phyloP scores from a whole-genome alignment of 2,888 invertebrate species.

The Oscheius sp. region DNA sequence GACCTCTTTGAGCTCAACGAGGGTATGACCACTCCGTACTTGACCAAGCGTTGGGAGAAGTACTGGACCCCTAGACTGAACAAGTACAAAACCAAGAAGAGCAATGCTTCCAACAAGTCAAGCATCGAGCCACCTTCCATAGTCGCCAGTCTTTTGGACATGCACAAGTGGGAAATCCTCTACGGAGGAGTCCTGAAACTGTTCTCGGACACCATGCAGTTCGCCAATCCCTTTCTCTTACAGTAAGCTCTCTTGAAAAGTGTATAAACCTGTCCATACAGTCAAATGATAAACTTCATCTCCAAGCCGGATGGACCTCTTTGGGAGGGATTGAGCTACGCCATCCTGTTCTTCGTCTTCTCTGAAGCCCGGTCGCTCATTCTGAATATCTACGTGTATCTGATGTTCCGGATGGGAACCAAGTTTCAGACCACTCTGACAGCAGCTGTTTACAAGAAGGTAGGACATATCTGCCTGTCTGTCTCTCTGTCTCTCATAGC shows the following conservation, averaged over 20 bases:
- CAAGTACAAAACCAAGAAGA: conserved; percentile 20
- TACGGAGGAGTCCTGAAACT: conserved; percentile 80
- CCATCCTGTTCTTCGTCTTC: conserved; percentile 73
- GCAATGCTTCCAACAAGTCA: background rate
- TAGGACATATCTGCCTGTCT: conserved; percentile 43
- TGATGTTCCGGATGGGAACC: conserved; percentile 75
- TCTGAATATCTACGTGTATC: conserved; percentile 76
- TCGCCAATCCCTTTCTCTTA: conserved; percentile 89
- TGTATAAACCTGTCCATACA: conserved; percentile 53
- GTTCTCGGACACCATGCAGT: conserved; percentile 79
- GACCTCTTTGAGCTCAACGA: conserved; percentile 66
- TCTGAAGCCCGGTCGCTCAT: conserved; percentile 74
- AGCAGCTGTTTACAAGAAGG: conserved; percentile 76
- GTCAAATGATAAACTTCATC: conserved; percentile 74
- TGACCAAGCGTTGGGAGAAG: conserved; percentile 59
- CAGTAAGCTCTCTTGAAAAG: conserved; percentile 79
- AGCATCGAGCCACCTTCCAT: conserved; percentile 81
- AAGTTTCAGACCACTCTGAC: conserved; percentile 75
- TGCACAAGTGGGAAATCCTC: conserved; percentile 88
- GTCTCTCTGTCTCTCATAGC: too few species aligned
- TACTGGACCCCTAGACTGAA: conserved; percentile 61
- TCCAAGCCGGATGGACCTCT: conserved; percentile 60
- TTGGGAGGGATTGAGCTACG: conserved; percentile 66
- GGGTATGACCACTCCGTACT: conserved; percentile 49
- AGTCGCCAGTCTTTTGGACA: conserved; percentile 84